Conservation (phyloP, 2,888 invertebrate genomes). For the Lamellibrachia satsuma region DNA sequence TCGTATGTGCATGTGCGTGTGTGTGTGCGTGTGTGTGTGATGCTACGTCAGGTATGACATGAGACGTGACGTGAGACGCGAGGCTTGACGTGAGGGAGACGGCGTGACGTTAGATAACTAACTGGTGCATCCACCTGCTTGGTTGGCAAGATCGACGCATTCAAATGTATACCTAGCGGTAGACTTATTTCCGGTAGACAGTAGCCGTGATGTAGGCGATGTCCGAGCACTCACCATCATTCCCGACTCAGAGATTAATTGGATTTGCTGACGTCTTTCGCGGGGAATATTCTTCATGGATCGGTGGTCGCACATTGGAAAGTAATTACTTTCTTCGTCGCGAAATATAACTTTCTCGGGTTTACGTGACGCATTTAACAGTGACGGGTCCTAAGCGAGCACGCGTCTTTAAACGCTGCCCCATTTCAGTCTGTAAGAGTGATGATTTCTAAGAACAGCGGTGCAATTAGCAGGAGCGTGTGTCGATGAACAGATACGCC, state of each 20-base stretch:
- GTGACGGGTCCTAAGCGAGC: background rate
- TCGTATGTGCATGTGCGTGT: background rate
- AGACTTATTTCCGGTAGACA: background rate
- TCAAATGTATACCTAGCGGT: background rate
- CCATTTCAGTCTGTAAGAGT: background rate
- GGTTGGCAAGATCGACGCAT: background rate
- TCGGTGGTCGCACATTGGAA: background rate
- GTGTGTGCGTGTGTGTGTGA: conserved; percentile 1
- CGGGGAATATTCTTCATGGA: background rate
- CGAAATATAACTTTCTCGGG: background rate
- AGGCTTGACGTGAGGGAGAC: background rate
- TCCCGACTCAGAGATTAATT: background rate
- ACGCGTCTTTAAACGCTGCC: background rate
- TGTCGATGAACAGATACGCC: background rate
- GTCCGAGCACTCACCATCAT: background rate
- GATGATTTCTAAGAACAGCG: background rate
- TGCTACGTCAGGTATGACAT: background rate
- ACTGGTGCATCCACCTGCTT: background rate
- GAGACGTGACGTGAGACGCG: too few species aligned
- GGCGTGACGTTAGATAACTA: background rate
- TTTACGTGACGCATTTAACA: background rate
- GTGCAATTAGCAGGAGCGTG: background rate
- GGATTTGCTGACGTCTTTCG: conserved; percentile 1
- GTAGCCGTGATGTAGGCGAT: background rate
- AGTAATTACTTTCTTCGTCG: background rate